phyloP scores from a whole-genome alignment of 1,140 invertebrate genomes.

The Pseudoatta argentina region DNA sequence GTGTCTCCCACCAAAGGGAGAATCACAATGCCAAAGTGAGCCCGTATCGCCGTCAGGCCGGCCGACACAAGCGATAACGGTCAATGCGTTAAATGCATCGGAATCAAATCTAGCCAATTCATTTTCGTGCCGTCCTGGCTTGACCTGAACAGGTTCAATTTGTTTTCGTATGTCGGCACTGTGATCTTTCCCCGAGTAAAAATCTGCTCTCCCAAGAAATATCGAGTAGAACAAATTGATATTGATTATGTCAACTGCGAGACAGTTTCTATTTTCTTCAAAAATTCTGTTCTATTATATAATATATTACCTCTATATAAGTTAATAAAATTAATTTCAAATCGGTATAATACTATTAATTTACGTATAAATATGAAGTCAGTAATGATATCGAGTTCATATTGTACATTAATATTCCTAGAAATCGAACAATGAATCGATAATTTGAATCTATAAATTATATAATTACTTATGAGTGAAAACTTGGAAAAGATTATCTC shows the following conservation, averaged over 20 bases:
- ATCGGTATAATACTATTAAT: too few species aligned
- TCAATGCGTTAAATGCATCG: slow-evolving; percentile 82
- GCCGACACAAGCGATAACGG: slow-evolving; percentile 80
- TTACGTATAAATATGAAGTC: neutral
- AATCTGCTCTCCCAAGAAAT: neutral
- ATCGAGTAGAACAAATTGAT: neutral
- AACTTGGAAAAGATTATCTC: neutral
- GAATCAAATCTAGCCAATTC: slow-evolving; percentile 80
- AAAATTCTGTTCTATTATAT: neutral
- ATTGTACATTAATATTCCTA: neutral
- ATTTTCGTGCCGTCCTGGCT: slow-evolving; percentile 46
- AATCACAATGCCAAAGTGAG: slow-evolving; percentile 80
- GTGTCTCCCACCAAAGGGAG: slow-evolving; percentile 49
- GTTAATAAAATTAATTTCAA: neutral
- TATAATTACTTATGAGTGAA: neutral
- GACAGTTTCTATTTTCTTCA: neutral
- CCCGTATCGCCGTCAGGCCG: slow-evolving; percentile 79
- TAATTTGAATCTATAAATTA: neutral
- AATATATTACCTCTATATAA: neutral
- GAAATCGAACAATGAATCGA: neutral
- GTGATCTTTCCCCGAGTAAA: slow-evolving; percentile 22
- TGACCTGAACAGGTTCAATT: neutral
- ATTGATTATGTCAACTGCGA: neutral
- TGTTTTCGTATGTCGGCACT: neutral
- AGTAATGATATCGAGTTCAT: too few species aligned